These are phyloP conservation scores for Rhynchotus rufescens DNA, from an alignment of 2,797 vertebrate genomes.

Conservation along the genomic window DNA sequence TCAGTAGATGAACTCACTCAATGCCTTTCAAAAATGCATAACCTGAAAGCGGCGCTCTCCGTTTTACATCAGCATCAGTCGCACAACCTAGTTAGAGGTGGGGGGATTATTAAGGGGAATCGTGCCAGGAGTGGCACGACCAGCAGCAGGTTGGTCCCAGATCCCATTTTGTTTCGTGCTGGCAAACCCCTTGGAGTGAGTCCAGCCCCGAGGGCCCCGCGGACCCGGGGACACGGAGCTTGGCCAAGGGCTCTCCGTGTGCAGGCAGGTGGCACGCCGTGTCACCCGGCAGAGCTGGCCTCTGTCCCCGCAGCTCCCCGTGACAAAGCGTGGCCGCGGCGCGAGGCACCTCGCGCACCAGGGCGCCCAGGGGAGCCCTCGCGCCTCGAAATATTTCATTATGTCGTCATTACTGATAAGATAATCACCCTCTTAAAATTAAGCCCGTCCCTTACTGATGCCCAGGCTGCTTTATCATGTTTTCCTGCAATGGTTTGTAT, in stretches of 20 bases:
- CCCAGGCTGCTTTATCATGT: neutral
- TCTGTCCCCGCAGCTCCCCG: neutral
- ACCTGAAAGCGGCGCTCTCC: neutral
- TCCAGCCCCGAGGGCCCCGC: neutral
- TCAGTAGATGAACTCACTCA: neutral
- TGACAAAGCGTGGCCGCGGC: neutral
- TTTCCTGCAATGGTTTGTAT: constrained; percentile 64
- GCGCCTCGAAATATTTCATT: neutral
- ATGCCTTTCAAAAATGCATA: neutral
- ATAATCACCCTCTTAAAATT: neutral
- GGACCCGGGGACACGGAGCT: neutral
- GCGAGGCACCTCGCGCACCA: neutral
- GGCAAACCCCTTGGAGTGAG: neutral
- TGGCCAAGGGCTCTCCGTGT: rapidly evolving
- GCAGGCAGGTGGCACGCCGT: neutral
- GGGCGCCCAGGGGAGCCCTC: neutral
- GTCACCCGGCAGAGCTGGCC: neutral
- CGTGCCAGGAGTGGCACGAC: neutral
- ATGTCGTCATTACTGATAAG: constrained; percentile 7
- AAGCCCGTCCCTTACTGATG: neutral
- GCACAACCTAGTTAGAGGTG: neutral
- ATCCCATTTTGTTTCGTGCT: too few species aligned
- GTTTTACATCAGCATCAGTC: neutral
- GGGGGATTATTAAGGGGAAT: neutral
- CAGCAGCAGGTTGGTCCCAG: neutral